Conservation (phyloP, 2,888 invertebrate genomes). For the Andrena marginata region DNA sequence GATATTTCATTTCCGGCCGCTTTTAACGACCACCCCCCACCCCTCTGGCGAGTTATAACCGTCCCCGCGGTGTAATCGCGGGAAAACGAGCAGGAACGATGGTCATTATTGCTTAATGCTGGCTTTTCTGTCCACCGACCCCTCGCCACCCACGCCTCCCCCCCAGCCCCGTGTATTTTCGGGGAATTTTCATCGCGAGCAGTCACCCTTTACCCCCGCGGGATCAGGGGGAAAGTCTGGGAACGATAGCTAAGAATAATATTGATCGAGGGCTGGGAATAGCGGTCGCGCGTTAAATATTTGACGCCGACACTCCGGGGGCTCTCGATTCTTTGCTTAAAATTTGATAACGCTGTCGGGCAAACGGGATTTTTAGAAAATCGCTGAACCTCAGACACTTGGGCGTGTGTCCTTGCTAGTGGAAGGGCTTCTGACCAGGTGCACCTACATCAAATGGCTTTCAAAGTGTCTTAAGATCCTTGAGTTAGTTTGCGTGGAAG, state of each 20-base stretch:
- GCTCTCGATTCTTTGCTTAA: constrained; percentile 28
- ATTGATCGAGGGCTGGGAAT: constrained; percentile 17
- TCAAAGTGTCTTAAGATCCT: too few species aligned
- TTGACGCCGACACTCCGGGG: constrained; percentile 13
- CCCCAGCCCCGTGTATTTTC: not conserved
- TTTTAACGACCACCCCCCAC: constrained; percentile 22
- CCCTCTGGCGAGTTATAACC: constrained; percentile 2
- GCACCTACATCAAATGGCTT: too few species aligned
- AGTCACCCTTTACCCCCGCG: not conserved
- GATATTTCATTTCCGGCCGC: constrained; percentile 42
- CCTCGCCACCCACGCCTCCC: not conserved
- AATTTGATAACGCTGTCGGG: constrained; percentile 26
- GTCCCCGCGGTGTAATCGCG: constrained; percentile 2
- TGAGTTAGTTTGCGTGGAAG: too few species aligned
- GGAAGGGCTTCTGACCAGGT: too few species aligned
- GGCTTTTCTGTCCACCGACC: not conserved
- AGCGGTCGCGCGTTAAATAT: constrained; percentile 25
- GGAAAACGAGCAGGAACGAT: not conserved
- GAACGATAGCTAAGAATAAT: constrained; percentile 13
- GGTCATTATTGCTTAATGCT: not conserved
- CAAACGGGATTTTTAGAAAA: constrained; percentile 4
- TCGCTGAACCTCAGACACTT: too few species aligned
- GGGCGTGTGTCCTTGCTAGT: too few species aligned
- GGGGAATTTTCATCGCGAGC: not conserved
- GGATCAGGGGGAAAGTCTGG: not conserved